A percentile compares a stretch with the other conserved stretches of the same genome.
These are phyloP conservation scores for Chloroceryle inda DNA, from an alignment of 2,797 vertebrate species.

Conservation along the genomic window DNA sequence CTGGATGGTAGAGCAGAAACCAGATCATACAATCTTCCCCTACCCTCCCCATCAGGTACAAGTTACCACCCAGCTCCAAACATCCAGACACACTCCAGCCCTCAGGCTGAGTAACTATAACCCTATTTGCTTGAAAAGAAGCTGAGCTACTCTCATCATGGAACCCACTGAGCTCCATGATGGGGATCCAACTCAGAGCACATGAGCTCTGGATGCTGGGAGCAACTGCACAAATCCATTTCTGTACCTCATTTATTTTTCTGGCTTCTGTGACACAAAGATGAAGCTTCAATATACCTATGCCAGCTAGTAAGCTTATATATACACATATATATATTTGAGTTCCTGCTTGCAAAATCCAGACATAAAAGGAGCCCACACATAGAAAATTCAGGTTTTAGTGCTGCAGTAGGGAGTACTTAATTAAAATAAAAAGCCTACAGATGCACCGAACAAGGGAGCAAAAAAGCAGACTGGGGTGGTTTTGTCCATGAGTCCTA, in stretches of 20 bases:
- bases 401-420: neutral
- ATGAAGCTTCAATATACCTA: neutral
- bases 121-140: neutral
- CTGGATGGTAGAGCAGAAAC: neutral
- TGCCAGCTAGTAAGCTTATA: neutral
- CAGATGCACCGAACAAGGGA: neutral
- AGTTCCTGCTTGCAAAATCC: neutral
- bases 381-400: neutral
- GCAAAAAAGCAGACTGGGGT: neutral
- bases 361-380: neutral
- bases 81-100: neutral
- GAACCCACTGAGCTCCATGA: accelerated
- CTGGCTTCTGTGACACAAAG: neutral
- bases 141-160: neutral
- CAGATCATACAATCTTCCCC: neutral
- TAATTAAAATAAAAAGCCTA: neutral
- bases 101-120: neutral
- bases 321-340: accelerated
- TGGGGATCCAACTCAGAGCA: neutral
- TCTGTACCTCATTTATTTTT: neutral
- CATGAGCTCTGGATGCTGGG: neutral
- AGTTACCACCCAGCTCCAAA: neutral
- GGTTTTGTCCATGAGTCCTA: neutral
- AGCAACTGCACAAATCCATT: accelerated
- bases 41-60: no score